A percentile compares a stretch with the other conserved stretches of the same genome.
Evolutionary conservation across 2,888 invertebrate genomes (phyloP).

Genomic region (Eristalis pertinax): DNA sequence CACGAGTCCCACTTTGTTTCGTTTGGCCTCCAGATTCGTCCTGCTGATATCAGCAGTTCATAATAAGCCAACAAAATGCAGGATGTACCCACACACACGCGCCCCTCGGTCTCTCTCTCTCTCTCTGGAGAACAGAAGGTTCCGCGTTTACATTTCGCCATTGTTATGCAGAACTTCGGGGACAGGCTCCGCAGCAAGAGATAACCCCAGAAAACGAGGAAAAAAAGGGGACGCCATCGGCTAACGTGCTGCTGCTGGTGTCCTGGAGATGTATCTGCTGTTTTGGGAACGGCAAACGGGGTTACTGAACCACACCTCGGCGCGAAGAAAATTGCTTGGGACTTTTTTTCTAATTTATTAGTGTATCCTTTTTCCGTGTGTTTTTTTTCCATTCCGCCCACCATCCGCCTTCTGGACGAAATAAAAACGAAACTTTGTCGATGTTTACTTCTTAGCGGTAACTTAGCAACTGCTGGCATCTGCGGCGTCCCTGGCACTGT

Average conservation of each 20-base stretch:
- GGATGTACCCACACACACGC: slow-evolving; percentile 10
- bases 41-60: slow-evolving; percentile 53
- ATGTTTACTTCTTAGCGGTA: slow-evolving; percentile 36
- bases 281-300: neutral
- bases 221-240: neutral
- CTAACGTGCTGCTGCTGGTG: neutral
- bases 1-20: neutral
- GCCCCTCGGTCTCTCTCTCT: neutral
- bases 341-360: slow-evolving; percentile 9
- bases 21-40: slow-evolving; percentile 32
- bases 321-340: neutral
- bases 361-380: slow-evolving; percentile 2
- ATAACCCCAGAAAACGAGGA: neutral
- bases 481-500: neutral
- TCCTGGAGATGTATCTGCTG: neutral
- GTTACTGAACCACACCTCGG: slow-evolving; percentile 1
- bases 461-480: slow-evolving; percentile 34
- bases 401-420: neutral
- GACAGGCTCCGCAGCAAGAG: neutral
- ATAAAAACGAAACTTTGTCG: slow-evolving; percentile 18
- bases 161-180: slow-evolving; percentile 40
- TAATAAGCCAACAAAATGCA: slow-evolving; percentile 48
- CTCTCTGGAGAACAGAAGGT: neutral
- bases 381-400: neutral
- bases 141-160: slow-evolving; percentile 29